Evolutionary conservation across 1,140 invertebrate species (phyloP).

Genomic region (Triops cancriformis): DNA sequence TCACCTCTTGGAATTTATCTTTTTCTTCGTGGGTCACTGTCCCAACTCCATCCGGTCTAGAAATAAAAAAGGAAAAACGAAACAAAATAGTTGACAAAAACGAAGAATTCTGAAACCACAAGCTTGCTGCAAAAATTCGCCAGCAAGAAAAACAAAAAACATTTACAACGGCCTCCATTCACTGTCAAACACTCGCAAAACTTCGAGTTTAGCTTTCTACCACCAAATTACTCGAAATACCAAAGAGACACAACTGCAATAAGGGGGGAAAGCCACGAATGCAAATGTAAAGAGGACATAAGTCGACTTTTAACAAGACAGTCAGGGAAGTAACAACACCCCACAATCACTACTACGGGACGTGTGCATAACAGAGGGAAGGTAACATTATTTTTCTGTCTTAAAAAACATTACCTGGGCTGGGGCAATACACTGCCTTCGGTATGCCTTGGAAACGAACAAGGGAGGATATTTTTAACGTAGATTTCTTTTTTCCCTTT

Average conservation of each 20-base stretch:
- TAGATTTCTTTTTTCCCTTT: not conserved
- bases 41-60: constrained; percentile 92
- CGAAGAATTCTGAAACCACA: not conserved
- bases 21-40: constrained; percentile 96
- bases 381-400: not conserved
- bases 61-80: constrained; percentile 5
- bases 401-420: constrained; percentile 27
- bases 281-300: not conserved
- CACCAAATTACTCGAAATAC: not conserved
- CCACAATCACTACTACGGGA: not conserved
- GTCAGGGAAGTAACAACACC: not conserved
- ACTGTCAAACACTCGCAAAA: not conserved
- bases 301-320: not conserved
- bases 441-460: constrained; percentile 24
- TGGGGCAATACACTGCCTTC: constrained; percentile 26
- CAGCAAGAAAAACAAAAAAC: not conserved
- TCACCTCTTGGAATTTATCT: constrained; percentile 95
- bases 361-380: not conserved
- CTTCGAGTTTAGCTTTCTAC: not conserved
- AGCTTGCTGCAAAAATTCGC: not conserved
- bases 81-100: not conserved
- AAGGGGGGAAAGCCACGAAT: not conserved
- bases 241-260: not conserved
- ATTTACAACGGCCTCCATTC: not conserved
- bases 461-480: not conserved